Conservation (phyloP, 2,888 invertebrate genomes). For the Mellilla xanthometata region DNA sequence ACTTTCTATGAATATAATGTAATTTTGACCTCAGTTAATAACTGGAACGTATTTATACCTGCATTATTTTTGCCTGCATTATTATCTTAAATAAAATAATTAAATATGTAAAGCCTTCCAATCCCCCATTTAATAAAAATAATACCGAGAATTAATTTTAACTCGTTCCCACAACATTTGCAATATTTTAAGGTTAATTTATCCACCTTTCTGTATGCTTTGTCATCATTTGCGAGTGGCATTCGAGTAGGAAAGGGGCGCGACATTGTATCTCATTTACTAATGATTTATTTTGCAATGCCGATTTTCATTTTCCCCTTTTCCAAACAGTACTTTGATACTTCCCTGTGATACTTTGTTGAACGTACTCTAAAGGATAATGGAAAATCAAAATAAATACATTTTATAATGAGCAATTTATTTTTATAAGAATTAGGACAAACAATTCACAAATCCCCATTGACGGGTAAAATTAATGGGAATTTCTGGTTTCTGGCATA, state of each 20-base stretch:
- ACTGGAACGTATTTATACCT: no score
- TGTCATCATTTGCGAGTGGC: slow-evolving; percentile 63
- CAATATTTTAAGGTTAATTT: slow-evolving; percentile 43
- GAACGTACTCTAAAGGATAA: not conserved
- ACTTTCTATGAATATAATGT: no score
- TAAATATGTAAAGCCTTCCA: not conserved
- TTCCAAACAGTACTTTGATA: slow-evolving; percentile 3
- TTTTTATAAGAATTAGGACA: no score
- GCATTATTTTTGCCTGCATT: no score
- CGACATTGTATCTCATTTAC: slow-evolving; percentile 67
- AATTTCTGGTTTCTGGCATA: no score
- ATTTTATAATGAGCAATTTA: no score
- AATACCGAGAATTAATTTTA: slow-evolving; percentile 60
- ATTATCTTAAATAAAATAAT: no score
- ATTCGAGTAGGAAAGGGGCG: slow-evolving; percentile 50
- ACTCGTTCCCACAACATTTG: slow-evolving; percentile 47
- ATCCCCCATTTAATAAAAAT: slow-evolving; percentile 28
- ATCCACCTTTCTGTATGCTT: slow-evolving; percentile 57
- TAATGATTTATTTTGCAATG: slow-evolving; percentile 69
- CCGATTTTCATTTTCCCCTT: slow-evolving; percentile 55
- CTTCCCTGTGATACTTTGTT: not conserved
- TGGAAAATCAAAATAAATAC: no score
- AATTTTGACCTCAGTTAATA: no score
- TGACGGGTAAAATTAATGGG: no score
- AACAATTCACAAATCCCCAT: no score